These are phyloP conservation scores for Nasonia longicornis DNA, from an alignment of 1,140 invertebrate genomes.

Conservation along the genomic window DNA sequence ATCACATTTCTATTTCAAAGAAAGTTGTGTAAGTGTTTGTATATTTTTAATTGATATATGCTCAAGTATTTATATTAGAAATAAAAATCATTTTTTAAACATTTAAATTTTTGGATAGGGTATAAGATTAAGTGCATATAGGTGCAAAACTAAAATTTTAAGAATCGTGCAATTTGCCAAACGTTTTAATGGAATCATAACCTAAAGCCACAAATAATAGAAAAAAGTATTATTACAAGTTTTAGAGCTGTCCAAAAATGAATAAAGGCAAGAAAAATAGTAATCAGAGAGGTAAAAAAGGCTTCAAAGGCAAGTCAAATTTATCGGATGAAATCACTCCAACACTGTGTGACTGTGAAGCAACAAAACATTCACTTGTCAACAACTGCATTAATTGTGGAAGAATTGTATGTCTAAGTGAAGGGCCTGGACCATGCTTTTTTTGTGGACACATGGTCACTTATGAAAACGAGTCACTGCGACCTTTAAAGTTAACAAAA, in stretches of 20 bases:
- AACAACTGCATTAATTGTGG: conserved; percentile 97
- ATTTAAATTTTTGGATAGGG: too few relatives aligned
- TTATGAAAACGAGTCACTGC: conserved; percentile 2
- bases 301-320: conserved; percentile 31
- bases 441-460: conserved; percentile 87
- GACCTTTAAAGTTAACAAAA: neutral
- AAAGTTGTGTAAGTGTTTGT: too few relatives aligned
- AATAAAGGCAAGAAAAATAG: conserved; percentile 31
- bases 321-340: conserved; percentile 57
- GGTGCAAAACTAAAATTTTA: too few relatives aligned
- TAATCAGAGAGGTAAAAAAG: conserved; percentile 24
- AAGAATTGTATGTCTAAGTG: conserved; percentile 93
- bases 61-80: too few relatives aligned
- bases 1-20: too few relatives aligned
- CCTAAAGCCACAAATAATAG: too few relatives aligned
- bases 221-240: too few relatives aligned
- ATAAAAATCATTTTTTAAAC: too few relatives aligned
- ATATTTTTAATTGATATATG: too few relatives aligned
- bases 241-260: neutral
- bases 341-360: conserved; percentile 92
- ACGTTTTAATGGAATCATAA: too few relatives aligned
- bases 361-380: conserved; percentile 88
- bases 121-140: too few relatives aligned
- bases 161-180: too few relatives aligned
- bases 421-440: conserved; percentile 95